Evolutionary conservation across 2,113 vertebrate species (phyloP), one percentile per base, ranked within the genome.

Genomic region (Notarius lentiginosus): DNA sequence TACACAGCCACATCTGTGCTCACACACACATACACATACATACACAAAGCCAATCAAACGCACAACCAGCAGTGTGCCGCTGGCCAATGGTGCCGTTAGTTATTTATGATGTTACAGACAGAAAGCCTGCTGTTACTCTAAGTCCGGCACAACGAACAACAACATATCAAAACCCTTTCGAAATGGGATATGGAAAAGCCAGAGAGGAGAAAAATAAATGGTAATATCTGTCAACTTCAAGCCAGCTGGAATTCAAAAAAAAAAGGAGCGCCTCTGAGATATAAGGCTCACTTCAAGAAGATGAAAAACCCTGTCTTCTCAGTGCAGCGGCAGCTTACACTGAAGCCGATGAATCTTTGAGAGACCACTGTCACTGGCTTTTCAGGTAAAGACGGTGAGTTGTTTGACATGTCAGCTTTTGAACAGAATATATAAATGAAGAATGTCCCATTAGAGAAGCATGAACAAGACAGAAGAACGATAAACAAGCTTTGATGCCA

Each of bases 181-280:
- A 10, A 86, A 17, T 14, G 58, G 8, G 85, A 82, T 66, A 61
- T 56, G 66, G 66, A 82, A 41, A 53, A 51, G 30, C 1, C 7
- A 27, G 84, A 84, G 34, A 53, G 84, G 82, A 18, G n/a, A 72
- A 66, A 89, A 79, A 89, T 79, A 84, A 72, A 84, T 87, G 84
- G 63, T 76, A 68, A 84, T 84, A 76, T 88, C 60, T 86, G 87
- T 82, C 87, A 88, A 65, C 79, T 84, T 82, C 86, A 60, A 18
- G 77, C 17, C 66, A 77, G 77, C 70, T 63, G 6, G 80, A 87
- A 84, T 73, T 49, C 68, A 60, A 81, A 84, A 87, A 81, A 41
- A 41, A 41, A 41, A 41, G 4, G 8, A 17, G 47, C 72, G 24
- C 60, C 73, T 81, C 18, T 75, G 53, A 56, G 81, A 63, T 56